Evolutionary conservation across 2,113 vertebrate genomes (phyloP).

Genomic region (Grallaria varia): DNA sequence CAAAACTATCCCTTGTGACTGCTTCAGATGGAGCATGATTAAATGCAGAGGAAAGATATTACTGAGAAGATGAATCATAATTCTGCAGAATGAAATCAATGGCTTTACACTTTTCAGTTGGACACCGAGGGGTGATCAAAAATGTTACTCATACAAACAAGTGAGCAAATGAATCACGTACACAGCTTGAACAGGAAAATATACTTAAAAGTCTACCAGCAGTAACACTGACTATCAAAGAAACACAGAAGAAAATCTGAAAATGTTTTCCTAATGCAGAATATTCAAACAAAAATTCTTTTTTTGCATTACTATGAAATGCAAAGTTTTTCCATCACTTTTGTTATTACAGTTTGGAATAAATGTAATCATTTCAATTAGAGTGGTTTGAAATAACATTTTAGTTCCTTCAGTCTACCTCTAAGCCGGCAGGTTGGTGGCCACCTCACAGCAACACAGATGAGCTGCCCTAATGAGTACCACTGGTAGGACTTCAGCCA

Average conservation of each 20-base stretch:
- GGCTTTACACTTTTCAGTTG: conserved; percentile 48
- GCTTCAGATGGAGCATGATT: conserved; percentile 19
- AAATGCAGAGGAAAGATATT: conserved; percentile 32
- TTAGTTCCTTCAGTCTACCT: background rate
- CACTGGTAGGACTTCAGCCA: background rate
- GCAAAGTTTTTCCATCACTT: background rate
- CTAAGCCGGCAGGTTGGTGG: background rate
- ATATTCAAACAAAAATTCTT: background rate
- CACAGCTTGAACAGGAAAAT: background rate
- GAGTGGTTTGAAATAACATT: background rate
- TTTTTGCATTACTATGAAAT: background rate
- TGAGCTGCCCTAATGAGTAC: background rate
- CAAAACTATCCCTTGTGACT: conserved; percentile 25
- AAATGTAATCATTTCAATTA: background rate
- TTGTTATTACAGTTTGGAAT: background rate
- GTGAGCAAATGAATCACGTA: background rate
- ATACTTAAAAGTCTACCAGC: background rate
- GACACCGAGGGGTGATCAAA: background rate
- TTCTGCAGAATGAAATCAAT: conserved; percentile 52
- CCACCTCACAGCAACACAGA: background rate
- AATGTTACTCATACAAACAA: conserved; percentile 32
- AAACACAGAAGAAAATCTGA: background rate
- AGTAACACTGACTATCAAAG: background rate
- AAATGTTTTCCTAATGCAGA: background rate
- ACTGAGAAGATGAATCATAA: conserved; percentile 56